Percentiles rank a stretch among this genome's conserved stretches.
Evolutionary conservation across 2,888 invertebrate species (phyloP).

Genomic region (Tryphoninae sp.): DNA sequence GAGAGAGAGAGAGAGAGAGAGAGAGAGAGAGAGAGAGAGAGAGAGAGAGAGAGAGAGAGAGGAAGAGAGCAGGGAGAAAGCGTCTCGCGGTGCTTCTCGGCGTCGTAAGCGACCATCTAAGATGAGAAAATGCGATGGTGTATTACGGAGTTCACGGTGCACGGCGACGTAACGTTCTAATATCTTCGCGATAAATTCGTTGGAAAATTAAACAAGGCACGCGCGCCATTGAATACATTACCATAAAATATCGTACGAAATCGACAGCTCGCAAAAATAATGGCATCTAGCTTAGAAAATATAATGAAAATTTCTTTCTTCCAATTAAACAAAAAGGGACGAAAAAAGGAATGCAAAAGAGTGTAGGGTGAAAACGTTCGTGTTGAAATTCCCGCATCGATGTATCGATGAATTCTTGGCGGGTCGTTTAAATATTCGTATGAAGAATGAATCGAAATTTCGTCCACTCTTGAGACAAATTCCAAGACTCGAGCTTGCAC

Average conservation of each 20-base stretch:
- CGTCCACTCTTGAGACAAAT: constrained; percentile 48
- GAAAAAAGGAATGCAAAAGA: not conserved
- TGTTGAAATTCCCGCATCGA: not conserved
- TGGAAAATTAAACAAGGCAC: constrained; percentile 49
- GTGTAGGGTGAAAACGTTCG: too few species aligned
- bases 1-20: not conserved
- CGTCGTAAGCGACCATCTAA: constrained; percentile 20
- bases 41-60: not conserved
- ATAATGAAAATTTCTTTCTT: too few species aligned
- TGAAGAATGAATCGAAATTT: constrained; percentile 56
- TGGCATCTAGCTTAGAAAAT: too few species aligned
- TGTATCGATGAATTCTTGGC: not conserved
- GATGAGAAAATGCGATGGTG: constrained; percentile 40
- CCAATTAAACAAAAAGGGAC: not conserved
- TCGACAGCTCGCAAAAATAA: constrained; percentile 1
- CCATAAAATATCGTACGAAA: not conserved
- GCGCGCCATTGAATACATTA: constrained; percentile 26
- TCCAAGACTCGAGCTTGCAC: constrained; percentile 28
- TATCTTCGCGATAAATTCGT: constrained; percentile 41
- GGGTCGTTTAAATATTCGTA: constrained; percentile 26
- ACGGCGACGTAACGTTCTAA: constrained; percentile 28
- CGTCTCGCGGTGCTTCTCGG: constrained; percentile 25
- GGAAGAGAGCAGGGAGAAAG: not conserved
- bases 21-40: constrained; percentile 3
- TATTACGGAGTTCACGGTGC: constrained; percentile 36